Conservation (phyloP, 2,888 invertebrate genomes). For the Metopia argyrocephala region DNA sequence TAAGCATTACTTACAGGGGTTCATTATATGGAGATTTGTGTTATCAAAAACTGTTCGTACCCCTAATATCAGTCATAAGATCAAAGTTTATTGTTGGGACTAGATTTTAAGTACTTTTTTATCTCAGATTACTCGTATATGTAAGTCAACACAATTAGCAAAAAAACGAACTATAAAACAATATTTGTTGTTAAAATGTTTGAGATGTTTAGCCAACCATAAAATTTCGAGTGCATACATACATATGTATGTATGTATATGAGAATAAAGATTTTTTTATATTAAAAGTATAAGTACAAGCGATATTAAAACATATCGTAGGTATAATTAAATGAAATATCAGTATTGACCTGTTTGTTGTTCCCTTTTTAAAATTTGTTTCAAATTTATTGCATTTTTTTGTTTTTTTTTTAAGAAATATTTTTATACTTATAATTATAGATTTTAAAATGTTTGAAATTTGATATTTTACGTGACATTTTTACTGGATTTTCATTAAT, state of each 20-base stretch:
- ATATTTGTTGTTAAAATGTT: not conserved
- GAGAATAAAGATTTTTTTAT: not conserved
- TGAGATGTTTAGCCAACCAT: constrained; percentile 32
- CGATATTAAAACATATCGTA: not conserved
- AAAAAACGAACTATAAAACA: not conserved
- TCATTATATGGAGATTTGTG: no score
- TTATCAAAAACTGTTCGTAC: not conserved
- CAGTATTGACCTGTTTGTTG: not conserved
- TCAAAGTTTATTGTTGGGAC: not conserved
- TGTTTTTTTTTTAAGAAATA: not conserved
- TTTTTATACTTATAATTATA: constrained; percentile 25
- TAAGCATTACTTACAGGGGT: no score
- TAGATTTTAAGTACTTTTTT: not conserved
- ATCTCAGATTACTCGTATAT: no score
- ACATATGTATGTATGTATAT: not conserved
- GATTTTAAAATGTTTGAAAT: constrained; percentile 15
- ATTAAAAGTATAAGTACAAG: not conserved
- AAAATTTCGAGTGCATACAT: not conserved
- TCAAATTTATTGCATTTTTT: constrained; percentile 24
- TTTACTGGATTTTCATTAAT: no score
- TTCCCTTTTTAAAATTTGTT: constrained; percentile 36
- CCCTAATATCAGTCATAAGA: not conserved
- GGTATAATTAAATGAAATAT: not conserved
- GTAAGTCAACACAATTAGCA: not conserved
- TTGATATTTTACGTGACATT: constrained; percentile 41